These are phyloP conservation scores for Aricia artaxerxes DNA, from an alignment of 2,888 invertebrate species.

Conservation along the genomic window DNA sequence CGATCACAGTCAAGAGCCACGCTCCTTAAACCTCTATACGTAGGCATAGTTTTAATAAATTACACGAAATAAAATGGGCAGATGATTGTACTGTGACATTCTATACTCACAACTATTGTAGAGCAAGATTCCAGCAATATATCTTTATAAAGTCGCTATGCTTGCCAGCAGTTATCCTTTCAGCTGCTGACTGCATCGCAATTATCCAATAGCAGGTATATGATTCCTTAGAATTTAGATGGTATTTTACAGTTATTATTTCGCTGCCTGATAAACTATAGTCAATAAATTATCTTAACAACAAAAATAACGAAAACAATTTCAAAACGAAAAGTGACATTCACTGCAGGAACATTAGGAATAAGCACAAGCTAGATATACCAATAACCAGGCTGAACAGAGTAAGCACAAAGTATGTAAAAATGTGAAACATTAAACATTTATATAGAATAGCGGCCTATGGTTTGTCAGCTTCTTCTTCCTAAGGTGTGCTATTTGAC, in stretches of 20 bases:
- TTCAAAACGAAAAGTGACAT: no score
- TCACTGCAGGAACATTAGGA: no score
- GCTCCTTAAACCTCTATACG: neutral
- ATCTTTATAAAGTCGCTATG: conserved; percentile 22
- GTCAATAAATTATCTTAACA: neutral
- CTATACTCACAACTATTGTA: neutral
- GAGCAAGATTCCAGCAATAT: neutral
- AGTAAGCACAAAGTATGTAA: no score
- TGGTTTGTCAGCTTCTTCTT: no score
- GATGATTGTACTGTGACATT: neutral
- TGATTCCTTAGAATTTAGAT: neutral
- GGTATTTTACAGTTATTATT: neutral
- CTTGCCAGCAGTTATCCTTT: conserved; percentile 4
- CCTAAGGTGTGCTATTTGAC: no score
- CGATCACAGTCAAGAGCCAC: no score
- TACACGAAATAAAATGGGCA: neutral
- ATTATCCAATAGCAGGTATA: conserved; percentile 12
- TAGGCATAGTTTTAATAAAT: neutral
- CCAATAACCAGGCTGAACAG: no score
- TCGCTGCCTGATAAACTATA: neutral
- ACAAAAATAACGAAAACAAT: no score
- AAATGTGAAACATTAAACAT: no score
- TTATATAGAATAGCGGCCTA: no score
- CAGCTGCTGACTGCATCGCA: conserved; percentile 19
- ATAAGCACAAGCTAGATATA: no score